These are phyloP conservation scores for Drosophila flavopinicola DNA, from an alignment of 2,888 invertebrate genomes.

Conservation along the genomic window DNA sequence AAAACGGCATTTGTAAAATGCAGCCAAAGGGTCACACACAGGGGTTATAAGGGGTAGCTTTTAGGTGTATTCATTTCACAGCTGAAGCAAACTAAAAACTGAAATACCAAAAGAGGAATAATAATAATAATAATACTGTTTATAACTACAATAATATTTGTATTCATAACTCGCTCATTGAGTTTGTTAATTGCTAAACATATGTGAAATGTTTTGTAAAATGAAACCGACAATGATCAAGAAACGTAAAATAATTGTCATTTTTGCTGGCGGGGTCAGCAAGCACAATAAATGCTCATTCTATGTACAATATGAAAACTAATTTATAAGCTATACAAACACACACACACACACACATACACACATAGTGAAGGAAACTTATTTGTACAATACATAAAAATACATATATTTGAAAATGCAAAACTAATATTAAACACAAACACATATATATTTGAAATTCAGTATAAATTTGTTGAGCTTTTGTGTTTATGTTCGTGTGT, in stretches of 20 bases:
- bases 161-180: slow-evolving; percentile 23
- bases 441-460: slow-evolving; percentile 17
- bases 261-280: slow-evolving; percentile 33
- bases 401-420: slow-evolving; percentile 1
- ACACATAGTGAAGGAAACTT: slow-evolving; percentile 1
- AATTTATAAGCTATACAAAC: slow-evolving; percentile 33
- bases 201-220: slow-evolving; percentile 8
- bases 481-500: slow-evolving; percentile 14
- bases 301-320: slow-evolving; percentile 59
- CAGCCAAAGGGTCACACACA: slow-evolving; percentile 68
- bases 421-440: background rate
- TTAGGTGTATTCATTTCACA: slow-evolving; percentile 35
- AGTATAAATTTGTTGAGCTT: slow-evolving; percentile 43
- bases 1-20: slow-evolving; percentile 70
- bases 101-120: background rate
- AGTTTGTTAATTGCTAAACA: slow-evolving; percentile 18
- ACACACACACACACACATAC: slow-evolving; percentile 14
- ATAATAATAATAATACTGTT: slow-evolving; percentile 24
- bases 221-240: slow-evolving; percentile 23
- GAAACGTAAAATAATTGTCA: slow-evolving; percentile 15
- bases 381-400: slow-evolving; percentile 30
- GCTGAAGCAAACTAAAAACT: slow-evolving; percentile 28
- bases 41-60: slow-evolving; percentile 44
- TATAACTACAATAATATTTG: slow-evolving; percentile 35
- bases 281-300: slow-evolving; percentile 64